Evolutionary conservation across 1,140 invertebrate genomes (phyloP).

Genomic region (Cecropterus lyciades): DNA sequence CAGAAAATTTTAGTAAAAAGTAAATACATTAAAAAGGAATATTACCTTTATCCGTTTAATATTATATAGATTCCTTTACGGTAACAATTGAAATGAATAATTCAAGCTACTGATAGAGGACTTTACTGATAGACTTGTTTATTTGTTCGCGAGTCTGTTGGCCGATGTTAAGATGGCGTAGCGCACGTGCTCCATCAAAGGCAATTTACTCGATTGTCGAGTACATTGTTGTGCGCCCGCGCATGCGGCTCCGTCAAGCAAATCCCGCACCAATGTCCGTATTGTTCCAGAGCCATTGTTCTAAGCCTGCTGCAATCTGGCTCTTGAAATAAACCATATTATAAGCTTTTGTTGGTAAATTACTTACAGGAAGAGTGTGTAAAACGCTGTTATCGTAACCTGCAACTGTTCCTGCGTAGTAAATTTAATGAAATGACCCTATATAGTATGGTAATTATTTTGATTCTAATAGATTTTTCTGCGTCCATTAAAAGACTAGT

Average conservation of each 20-base stretch:
- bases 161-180: not conserved
- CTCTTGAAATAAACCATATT: not conserved
- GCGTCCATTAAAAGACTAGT: no score
- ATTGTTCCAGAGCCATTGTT: constrained; percentile 4
- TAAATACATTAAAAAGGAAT: no score
- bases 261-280: not conserved
- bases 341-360: not conserved
- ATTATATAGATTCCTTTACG: no score
- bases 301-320: not conserved
- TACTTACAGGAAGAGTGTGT: no score
- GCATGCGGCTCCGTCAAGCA: not conserved
- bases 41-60: no score
- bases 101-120: not conserved
- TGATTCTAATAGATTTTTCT: no score
- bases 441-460: no score
- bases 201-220: constrained; percentile 22
- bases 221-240: constrained; percentile 4
- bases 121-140: constrained; percentile 4
- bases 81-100: not conserved
- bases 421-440: no score
- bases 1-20: no score
- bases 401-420: no score
- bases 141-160: not conserved
- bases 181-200: constrained; percentile 15
- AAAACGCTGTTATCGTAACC: no score